phyloP scores from a whole-genome alignment of 1,140 invertebrate genomes.

The Pectinophora gossypiella region DNA sequence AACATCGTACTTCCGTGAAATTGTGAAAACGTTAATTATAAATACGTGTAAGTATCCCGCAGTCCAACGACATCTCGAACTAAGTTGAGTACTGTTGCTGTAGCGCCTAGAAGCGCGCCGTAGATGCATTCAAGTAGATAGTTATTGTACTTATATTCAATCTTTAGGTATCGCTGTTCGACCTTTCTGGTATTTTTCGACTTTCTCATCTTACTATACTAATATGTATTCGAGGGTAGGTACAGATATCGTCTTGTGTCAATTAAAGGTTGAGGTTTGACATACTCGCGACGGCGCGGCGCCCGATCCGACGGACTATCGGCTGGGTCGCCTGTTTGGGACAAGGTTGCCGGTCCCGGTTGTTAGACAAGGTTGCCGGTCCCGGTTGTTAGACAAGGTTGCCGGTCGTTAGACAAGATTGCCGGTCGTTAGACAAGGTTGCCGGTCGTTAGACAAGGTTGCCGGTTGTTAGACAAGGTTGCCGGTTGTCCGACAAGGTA shows the following conservation, averaged over 20 bases:
- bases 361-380: no score
- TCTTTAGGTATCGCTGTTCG: conserved; percentile 59
- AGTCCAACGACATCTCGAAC: conserved; percentile 42
- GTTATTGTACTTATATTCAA: conserved; percentile 61
- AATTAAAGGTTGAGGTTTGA: conserved; percentile 52
- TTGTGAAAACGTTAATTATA: conserved; percentile 25
- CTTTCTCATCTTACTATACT: conserved; percentile 56
- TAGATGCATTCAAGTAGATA: conserved; percentile 58
- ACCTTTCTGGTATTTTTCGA: conserved; percentile 58
- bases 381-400: no score
- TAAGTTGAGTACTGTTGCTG: conserved; percentile 44
- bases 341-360: no score
- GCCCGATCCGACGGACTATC: no score
- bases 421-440: no score
- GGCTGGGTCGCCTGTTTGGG: no score
- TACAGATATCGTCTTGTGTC: conserved; percentile 63
- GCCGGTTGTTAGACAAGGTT: no score
- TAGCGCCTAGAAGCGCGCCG: conserved; percentile 52
- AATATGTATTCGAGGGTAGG: conserved; percentile 54
- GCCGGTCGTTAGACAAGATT: no score
- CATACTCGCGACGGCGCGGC: conserved; percentile 28
- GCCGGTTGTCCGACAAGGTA: no score
- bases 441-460: no score
- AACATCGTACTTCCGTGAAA: conserved; percentile 32
- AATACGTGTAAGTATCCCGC: conserved; percentile 27